These are phyloP conservation scores for Suillia variegata DNA, from an alignment of 2,888 invertebrate genomes.

Conservation along the genomic window DNA sequence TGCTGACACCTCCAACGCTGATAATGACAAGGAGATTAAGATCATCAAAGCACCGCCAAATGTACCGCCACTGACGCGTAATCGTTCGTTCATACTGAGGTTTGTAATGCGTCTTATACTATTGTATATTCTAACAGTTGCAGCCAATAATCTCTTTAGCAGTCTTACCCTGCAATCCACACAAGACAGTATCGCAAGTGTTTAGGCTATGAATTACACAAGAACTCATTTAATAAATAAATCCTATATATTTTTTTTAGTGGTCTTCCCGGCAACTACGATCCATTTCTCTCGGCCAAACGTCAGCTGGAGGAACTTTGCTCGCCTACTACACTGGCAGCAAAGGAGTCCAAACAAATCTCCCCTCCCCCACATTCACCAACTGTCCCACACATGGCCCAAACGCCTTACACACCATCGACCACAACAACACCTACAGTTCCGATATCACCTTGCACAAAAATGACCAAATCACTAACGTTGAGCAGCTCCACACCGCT, in stretches of 20 bases:
- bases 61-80: constrained; percentile 27
- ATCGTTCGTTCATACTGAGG: constrained; percentile 45
- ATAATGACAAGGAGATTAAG: constrained; percentile 36
- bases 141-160: no score
- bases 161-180: background rate
- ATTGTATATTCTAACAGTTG: no score
- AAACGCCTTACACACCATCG: constrained; percentile 24
- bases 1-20: constrained; percentile 25
- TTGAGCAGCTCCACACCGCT: constrained; percentile 34
- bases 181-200: constrained; percentile 29
- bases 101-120: constrained; percentile 43
- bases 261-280: constrained; percentile 63
- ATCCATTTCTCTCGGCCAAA: constrained; percentile 80
- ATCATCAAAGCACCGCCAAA: constrained; percentile 36
- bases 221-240: constrained; percentile 1
- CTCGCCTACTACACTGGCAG: constrained; percentile 66
- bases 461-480: constrained; percentile 48
- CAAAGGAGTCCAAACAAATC: constrained; percentile 32
- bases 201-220: background rate
- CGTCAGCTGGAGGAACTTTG: constrained; percentile 82
- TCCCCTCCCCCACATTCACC: constrained; percentile 43
- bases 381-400: constrained; percentile 36
- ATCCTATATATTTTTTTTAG: constrained; percentile 28
- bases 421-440: constrained; percentile 22
- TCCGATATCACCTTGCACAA: constrained; percentile 12